Base-by-base conservation (phyloP, 2,797 vertebrate species). In the Trematomus bernacchii region DNA sequence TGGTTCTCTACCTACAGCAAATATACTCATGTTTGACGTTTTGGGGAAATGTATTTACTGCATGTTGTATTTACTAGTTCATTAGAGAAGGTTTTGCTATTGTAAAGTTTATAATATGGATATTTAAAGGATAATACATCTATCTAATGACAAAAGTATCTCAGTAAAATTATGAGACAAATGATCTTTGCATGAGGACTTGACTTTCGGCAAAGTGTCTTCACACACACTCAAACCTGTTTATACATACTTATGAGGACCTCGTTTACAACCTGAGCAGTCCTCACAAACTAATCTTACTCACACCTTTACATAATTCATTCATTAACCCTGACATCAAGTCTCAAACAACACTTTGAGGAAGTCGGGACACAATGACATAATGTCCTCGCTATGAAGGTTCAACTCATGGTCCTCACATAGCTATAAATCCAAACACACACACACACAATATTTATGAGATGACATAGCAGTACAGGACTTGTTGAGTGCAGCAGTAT, bases 401-500 rank as follows among this genome's bases (percentile, higher is more conserved):
- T 27, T 13, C 7, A 43, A 23, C 40, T 60, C 19, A 10, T 46
- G 59, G 59, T 61, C 23, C 40, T 15, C 40, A 60, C 58, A n/a
- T 10, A n/a, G 54, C 10, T 44, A 37, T 3, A 21, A 4, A 1
- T 15, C 15, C 15, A 3, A 2, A 47, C 46, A 2, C 44, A 8
- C 15, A 50, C 19, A 51, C 43, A 15, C 18, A 59, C 16, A 52
- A 18, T 27, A 68, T 76, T 73, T 62, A 76, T 33, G 44, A 57
- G 59, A 44, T 14, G n/a, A 21, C 15, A 42, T 3, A 16, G 59
- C 67, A 44, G 42, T 12, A 3, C 19, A 66, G 44, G 18, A 46
- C 63, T 23, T 66, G 65, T 75, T 47, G 53, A 67, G 59, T 10
- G 37, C 42, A 7, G 64, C 43, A 47, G 40, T 71, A 52, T 63